Base-by-base conservation (phyloP, 2,113 vertebrate species). In the Pampusana beccarii region DNA sequence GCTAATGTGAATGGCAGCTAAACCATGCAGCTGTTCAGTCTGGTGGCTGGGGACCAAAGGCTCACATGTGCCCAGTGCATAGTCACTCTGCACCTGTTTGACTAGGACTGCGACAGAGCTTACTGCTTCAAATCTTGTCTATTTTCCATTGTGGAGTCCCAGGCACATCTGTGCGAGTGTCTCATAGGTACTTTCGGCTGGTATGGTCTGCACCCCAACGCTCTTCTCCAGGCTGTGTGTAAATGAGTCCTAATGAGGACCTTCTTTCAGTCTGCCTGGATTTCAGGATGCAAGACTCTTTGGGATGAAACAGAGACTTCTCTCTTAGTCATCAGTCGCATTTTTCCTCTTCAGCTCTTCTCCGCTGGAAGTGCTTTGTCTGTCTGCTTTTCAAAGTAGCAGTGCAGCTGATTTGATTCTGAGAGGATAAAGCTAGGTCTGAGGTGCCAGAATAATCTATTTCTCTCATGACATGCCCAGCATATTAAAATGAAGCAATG, bases 401-500 rank as follows among this genome's bases (percentile, higher is more conserved):
- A 89, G 20, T 70, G 14, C 62, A 18, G 4, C 66, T 69, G 53
- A 83, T 91, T 82, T 61, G 53, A 36, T 94, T 95, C 44, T 64
- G 86, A 64, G 80, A 66, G 34, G 42, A 66, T 16, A 11, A 46
- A 72, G 13, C 15, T 56, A 26, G 40, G 66, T 56, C n/a, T 93
- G 67, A 64, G 38, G 28, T 93, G 65, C 78, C 44, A 75, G 72
- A 89, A 80, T 93, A 94, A 93, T 88, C 67, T 62, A 10, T 79
- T 92, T 51, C 34, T 90, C 51, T 80, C 53, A 50, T 80, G 81
- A 67, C 57, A 60, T 78, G 42, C 24, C 48, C 62, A 87, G 25
- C 57, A 79, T 91, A 64, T 94, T 88, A 93, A 96, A 80, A 75
- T 77, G 83, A 93, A 78, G 40, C 75, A 84, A 88, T 56, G 26